Evolutionary conservation across 1,140 invertebrate species (phyloP), one percentile per base, ranked within the genome.

Genomic region (Lordiphosa stackelbergi): DNA sequence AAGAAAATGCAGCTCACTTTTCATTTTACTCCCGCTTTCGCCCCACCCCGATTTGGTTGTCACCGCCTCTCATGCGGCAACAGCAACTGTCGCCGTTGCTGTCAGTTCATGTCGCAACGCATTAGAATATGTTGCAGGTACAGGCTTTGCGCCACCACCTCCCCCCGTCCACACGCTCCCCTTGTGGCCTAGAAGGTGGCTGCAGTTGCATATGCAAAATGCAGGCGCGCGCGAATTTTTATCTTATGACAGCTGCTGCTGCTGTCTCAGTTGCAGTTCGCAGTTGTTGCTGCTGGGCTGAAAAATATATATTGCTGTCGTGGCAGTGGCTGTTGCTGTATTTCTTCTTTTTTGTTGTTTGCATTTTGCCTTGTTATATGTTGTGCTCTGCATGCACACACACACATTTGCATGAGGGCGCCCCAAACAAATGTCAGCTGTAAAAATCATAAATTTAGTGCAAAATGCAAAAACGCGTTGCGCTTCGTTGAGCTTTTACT

Each of bases 1-100:
- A 53, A 42, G 52, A 70, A 66, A 73, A 70, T 66, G 74, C 73
- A 79, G 66, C 48, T 61, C 55, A 65, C 75, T 74, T 74, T 74
- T 58, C 53, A 73, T 73, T 43, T 72, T 46, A 41, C n/a, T 11
- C 12, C 38, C 48, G 48, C 52, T 58, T 53, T 45, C 42, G 55
- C 43, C 66, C 28, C 28, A 31, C 7, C 28, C 28, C 28, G 28
- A 31, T 31, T 31, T 31, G 28, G 28, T 5, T 77, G 78, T 78
- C 73, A 69, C 53, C 78, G 69, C 59, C 74, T 79, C 75, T 79
- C 74, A 86, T 85, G 84, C 84, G 84, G 84, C 84, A 86, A 85
- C 84, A 84, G 84, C 78, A 86, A 85, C 84, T 86, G 84, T 86
- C 78, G 84, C 71, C 81, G 81, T 70, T 73, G 71, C 81, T 85